Conservation (phyloP, 2,797 vertebrate species). For the Schizopygopsis pylzovi region DNA sequence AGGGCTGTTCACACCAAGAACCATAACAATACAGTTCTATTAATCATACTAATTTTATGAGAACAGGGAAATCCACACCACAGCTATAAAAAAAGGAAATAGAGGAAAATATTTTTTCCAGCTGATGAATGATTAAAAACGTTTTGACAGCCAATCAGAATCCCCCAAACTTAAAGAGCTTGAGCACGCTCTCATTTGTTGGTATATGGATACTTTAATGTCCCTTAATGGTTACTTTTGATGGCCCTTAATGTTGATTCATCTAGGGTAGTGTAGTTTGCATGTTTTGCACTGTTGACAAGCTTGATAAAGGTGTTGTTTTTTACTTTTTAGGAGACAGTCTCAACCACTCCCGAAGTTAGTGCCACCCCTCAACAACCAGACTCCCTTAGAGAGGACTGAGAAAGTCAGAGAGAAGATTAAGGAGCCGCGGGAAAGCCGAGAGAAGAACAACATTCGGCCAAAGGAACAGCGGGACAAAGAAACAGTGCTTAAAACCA, state of each 20-base stretch:
- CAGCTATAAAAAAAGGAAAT: neutral
- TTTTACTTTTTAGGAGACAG: conserved; percentile 78
- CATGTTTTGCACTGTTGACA: neutral
- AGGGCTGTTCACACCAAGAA: neutral
- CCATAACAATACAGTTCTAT: neutral
- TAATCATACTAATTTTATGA: neutral
- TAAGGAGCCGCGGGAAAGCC: conserved; percentile 68
- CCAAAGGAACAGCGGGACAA: conserved; percentile 54
- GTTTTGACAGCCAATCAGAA: neutral
- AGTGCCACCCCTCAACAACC: conserved; percentile 73
- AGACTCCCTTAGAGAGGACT: conserved; percentile 61
- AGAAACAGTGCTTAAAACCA: conserved; percentile 49
- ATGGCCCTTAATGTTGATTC: neutral
- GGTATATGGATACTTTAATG: neutral
- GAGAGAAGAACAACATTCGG: conserved; percentile 69
- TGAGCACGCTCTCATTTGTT: neutral
- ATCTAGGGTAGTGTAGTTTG: neutral
- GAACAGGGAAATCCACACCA: neutral
- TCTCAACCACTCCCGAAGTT: conserved; percentile 76
- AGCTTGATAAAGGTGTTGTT: neutral
- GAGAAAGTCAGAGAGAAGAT: conserved; percentile 66
- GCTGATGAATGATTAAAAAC: neutral
- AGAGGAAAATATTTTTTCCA: neutral
- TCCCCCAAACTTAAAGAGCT: neutral
- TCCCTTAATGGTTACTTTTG: neutral